Evolutionary conservation across 2,797 vertebrate species (phyloP).

Genomic region (Odontamblyopus lacepedii): DNA sequence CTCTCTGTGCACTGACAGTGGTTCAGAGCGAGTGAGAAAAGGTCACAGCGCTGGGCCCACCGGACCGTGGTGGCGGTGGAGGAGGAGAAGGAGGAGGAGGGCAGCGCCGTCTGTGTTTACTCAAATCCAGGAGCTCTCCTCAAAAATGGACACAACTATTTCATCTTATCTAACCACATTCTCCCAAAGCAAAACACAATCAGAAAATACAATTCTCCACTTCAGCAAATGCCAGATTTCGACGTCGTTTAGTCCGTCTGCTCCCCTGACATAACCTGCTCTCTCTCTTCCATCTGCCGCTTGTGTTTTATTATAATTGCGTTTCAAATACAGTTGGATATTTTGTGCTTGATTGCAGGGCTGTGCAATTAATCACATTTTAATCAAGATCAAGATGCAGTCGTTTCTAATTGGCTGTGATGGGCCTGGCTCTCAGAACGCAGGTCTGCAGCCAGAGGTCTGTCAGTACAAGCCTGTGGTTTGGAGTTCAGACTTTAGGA

Average conservation of each 20-base stretch:
- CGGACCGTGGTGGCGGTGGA: constrained; percentile 23
- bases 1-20: constrained; percentile 26
- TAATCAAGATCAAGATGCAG: too few species aligned
- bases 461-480: too few species aligned
- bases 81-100: constrained; percentile 4
- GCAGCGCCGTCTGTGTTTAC: constrained; percentile 60
- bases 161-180: constrained; percentile 52
- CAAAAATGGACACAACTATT: constrained; percentile 39
- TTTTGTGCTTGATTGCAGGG: too few species aligned
- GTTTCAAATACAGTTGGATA: neutral
- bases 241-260: constrained; percentile 30
- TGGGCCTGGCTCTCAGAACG: too few species aligned
- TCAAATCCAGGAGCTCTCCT: constrained; percentile 38
- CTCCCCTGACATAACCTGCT: constrained; percentile 16
- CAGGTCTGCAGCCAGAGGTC: too few species aligned
- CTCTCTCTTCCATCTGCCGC: neutral
- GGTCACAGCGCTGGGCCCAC: constrained; percentile 47
- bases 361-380: too few species aligned
- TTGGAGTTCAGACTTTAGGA: too few species aligned
- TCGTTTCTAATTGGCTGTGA: too few species aligned
- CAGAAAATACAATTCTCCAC: constrained; percentile 51
- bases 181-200: constrained; percentile 25
- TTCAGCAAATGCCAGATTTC: constrained; percentile 68
- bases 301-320: constrained; percentile 1
- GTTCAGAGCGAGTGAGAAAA: constrained; percentile 58